Evolutionary conservation across 2,113 vertebrate species (phyloP).

Genomic region (Carassius gibelio): DNA sequence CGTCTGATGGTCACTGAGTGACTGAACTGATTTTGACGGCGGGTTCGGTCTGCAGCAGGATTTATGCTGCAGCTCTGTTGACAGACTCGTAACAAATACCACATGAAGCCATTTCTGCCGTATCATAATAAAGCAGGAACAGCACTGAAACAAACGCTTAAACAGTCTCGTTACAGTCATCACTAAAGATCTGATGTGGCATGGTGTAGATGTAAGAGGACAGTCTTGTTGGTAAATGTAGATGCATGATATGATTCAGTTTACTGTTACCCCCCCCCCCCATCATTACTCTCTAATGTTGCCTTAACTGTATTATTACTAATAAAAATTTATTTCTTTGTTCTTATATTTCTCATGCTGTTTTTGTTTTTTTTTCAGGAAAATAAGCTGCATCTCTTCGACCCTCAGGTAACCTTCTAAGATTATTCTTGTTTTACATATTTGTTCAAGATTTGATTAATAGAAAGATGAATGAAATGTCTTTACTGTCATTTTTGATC

Average conservation of each 20-base stretch:
- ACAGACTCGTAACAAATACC: slow-evolving; percentile 3
- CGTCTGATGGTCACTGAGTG: slow-evolving; percentile 53
- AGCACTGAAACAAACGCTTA: neutral
- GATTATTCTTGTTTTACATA: too few relatives aligned
- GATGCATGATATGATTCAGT: neutral
- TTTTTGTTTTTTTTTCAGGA: slow-evolving; percentile 77
- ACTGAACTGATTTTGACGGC: neutral
- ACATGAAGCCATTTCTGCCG: slow-evolving; percentile 1
- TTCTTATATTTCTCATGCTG: neutral
- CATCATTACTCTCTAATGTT: neutral
- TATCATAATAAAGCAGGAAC: neutral
- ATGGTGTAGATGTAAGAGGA: neutral
- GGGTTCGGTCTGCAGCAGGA: neutral
- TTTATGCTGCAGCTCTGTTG: neutral
- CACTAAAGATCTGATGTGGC: neutral
- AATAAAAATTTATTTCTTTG: neutral
- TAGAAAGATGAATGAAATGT: too few relatives aligned
- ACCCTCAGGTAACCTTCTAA: slow-evolving; percentile 83
- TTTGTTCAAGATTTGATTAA: too few relatives aligned
- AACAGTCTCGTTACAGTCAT: neutral
- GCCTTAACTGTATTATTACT: neutral
- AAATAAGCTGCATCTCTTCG: slow-evolving; percentile 92
- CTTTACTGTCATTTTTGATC: too few relatives aligned
- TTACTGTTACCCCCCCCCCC: too few relatives aligned
- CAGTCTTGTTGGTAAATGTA: neutral